Evolutionary conservation across 2,797 vertebrate species (phyloP).

Genomic region (Glyptemys insculpta): DNA sequence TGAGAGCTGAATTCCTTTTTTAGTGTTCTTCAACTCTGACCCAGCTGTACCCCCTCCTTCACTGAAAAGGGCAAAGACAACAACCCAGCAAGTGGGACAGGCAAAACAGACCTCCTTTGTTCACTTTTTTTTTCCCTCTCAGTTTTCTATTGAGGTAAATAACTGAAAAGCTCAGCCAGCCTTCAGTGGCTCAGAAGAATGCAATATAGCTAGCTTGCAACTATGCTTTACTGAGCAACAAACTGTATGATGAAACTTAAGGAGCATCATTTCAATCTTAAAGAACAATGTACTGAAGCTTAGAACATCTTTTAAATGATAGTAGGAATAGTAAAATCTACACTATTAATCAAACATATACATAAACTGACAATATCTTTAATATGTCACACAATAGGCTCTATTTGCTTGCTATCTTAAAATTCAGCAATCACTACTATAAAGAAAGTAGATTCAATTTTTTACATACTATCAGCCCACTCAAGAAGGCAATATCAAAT

Average conservation of each 20-base stretch:
- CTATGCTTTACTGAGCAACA: conserved; percentile 71
- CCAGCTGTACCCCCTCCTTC: conserved; percentile 83
- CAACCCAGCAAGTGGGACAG: conserved; percentile 91
- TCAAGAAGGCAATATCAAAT: conserved; percentile 87
- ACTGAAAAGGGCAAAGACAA: conserved; percentile 92
- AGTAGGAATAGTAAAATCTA: neutral
- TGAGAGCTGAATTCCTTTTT: conserved; percentile 86
- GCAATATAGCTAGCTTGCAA: conserved; percentile 70
- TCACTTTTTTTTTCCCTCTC: conserved; percentile 84
- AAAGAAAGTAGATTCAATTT: conserved; percentile 81
- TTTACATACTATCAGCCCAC: conserved; percentile 91
- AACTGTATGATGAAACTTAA: conserved; percentile 66
- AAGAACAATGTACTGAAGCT: conserved; percentile 46
- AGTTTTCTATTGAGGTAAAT: conserved; percentile 91
- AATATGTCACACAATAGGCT: neutral
- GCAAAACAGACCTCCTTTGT: conserved; percentile 97
- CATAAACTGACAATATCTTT: neutral
- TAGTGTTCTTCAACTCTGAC: conserved; percentile 88
- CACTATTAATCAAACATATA: neutral
- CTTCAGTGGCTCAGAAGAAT: conserved; percentile 78
- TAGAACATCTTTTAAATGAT: conserved; percentile 47
- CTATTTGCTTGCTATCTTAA: neutral
- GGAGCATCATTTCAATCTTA: conserved; percentile 58
- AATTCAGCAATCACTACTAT: conserved; percentile 59
- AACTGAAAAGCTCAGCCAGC: conserved; percentile 83